These are phyloP conservation scores for Epirrhoe alternata DNA, from an alignment of 2,888 invertebrate species.

Conservation along the genomic window DNA sequence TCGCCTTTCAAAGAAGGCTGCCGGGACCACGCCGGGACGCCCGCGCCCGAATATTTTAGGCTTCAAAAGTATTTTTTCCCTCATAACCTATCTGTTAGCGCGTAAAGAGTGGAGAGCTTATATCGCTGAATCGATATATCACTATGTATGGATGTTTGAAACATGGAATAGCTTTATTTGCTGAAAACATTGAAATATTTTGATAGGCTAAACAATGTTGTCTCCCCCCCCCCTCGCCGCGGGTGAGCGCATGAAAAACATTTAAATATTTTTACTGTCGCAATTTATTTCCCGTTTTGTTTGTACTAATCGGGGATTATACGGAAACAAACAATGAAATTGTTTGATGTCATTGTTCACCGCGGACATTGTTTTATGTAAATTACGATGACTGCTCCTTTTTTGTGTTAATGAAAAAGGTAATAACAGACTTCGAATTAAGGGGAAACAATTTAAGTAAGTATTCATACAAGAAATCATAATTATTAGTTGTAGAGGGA, in stretches of 20 bases:
- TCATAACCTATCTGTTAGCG: background rate
- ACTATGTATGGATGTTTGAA: background rate
- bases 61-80: slow-evolving; percentile 1
- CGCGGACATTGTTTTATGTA: background rate
- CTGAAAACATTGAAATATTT: background rate
- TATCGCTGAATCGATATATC: background rate
- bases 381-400: background rate
- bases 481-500: too few species aligned
- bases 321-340: slow-evolving; percentile 12
- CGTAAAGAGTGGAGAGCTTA: background rate
- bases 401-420: background rate
- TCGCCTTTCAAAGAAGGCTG: slow-evolving; percentile 4
- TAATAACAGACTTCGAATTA: background rate
- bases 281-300: slow-evolving; percentile 20
- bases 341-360: slow-evolving; percentile 16
- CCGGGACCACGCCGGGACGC: too few species aligned
- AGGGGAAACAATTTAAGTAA: background rate
- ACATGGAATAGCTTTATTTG: background rate
- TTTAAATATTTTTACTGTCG: slow-evolving; percentile 13
- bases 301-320: slow-evolving; percentile 21
- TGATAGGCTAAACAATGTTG: background rate
- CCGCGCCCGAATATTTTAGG: background rate
- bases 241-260: slow-evolving; percentile 8
- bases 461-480: background rate
- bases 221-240: background rate